phyloP scores from a whole-genome alignment of 2,888 invertebrate genomes.

The Ptilodon capucinus region DNA sequence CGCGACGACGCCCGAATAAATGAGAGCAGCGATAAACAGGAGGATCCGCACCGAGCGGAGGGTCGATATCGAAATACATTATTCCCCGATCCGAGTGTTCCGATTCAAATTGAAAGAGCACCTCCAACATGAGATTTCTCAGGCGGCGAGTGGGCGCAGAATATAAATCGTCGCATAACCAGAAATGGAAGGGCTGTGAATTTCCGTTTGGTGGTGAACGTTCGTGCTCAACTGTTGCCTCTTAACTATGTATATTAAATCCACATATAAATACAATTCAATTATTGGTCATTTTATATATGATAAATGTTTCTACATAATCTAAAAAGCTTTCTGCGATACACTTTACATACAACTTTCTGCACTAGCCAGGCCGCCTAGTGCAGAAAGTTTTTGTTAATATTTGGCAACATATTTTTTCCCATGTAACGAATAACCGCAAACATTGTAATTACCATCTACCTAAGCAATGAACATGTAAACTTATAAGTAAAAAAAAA shows the following conservation, averaged over 20 bases:
- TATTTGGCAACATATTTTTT: too few relatives aligned
- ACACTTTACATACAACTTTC: too few relatives aligned
- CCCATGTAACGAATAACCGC: too few relatives aligned
- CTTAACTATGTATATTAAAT: conserved; percentile 43
- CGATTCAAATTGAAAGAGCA: conserved; percentile 83
- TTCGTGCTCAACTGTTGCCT: conserved; percentile 46
- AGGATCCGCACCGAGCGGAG: conserved; percentile 77
- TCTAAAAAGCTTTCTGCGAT: too few relatives aligned
- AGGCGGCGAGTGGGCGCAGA: conserved; percentile 81
- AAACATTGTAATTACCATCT: too few relatives aligned
- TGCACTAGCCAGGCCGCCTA: too few relatives aligned
- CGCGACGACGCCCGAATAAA: conserved; percentile 81
- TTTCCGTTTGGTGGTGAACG: conserved; percentile 72
- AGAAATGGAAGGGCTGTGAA: conserved; percentile 79
- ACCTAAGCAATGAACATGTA: too few relatives aligned
- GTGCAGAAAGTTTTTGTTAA: too few relatives aligned
- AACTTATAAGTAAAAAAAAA: too few relatives aligned
- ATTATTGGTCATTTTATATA: conserved; percentile 13
- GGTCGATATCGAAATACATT: conserved; percentile 83
- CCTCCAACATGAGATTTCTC: conserved; percentile 82
- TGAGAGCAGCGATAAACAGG: conserved; percentile 81
- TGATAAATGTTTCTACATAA: not conserved
- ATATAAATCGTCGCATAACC: conserved; percentile 82
- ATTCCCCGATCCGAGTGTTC: conserved; percentile 82
- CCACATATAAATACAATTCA: conserved; percentile 33